These are phyloP conservation scores for Vireo altiloquus DNA, from an alignment of 2,113 vertebrate species.

Conservation along the genomic window DNA sequence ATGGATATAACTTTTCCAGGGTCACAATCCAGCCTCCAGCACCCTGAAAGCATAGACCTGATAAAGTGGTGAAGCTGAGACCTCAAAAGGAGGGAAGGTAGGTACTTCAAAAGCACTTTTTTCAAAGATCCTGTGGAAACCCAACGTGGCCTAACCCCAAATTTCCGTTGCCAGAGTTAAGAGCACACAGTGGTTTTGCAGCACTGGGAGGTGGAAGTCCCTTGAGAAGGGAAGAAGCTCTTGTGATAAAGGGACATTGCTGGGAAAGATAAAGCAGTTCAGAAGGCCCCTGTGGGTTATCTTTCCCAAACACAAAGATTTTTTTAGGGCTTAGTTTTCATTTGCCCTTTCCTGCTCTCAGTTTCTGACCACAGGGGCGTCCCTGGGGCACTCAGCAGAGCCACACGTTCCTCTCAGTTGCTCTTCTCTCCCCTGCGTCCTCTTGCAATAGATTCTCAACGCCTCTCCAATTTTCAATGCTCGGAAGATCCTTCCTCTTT, in stretches of 20 bases:
- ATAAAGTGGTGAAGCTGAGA: background rate
- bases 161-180: background rate
- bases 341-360: conserved; percentile 12
- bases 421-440: fast-evolving
- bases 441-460: fast-evolving
- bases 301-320: conserved; percentile 25
- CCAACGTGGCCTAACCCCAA: background rate
- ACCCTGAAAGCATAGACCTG: background rate
- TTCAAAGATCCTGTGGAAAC: background rate
- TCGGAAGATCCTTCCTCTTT: background rate
- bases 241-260: background rate
- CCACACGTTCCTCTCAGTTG: background rate
- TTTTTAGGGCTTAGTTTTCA: conserved; percentile 1
- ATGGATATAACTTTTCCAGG: background rate
- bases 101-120: background rate
- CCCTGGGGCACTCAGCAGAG: background rate
- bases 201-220: conserved; percentile 1
- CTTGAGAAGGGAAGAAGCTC: background rate
- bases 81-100: background rate
- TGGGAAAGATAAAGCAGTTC: background rate
- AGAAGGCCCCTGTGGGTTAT: conserved; percentile 11
- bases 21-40: background rate
- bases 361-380: background rate
- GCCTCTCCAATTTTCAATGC: background rate
- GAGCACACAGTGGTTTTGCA: conserved; percentile 43